Evolutionary conservation across 2,797 vertebrate genomes (phyloP), one percentile per base, ranked within the genome.

Genomic region (Oreortyx pictus): DNA sequence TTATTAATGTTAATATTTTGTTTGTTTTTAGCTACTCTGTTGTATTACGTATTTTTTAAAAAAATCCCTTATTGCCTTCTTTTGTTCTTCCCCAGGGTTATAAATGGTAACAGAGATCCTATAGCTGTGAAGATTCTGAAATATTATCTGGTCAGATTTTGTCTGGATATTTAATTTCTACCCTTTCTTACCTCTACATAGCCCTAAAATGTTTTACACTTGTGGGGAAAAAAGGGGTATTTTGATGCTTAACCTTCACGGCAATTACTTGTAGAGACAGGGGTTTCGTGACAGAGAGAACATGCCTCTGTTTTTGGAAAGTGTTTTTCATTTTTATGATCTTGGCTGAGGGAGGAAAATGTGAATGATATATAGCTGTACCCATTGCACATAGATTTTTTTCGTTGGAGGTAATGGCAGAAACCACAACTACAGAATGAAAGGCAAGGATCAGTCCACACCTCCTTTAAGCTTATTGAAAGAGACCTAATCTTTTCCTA

Each of bases 341-440:
- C 50, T 83, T 93, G 62, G 50, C 39, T 18, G 1, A 54, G 82
- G 71, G 91, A 77, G 46, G 50, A 70, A 90, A 91, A 72, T 35
- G 22, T 61, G 35, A 70, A 64, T 82, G 39, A 79, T 59, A 74
- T 31, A 33, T 64, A 22, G 77, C 52, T 49, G 33, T 50, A 76
- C 27, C 22, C 6, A 0, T 35, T 78, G 41, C 41, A 52, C 16
- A 12, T 6, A 14, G 18, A 1, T 0, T 24, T 43, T 72, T 54
- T 54, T 82, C 54, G 67, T 35, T 78, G 92, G 84, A 79, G 27
- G 19, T 80, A 91, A 78, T 20, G n/a, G 60, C 35, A 90, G 83
- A 91, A 94, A 92, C 41, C 39, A 64, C 52, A 80, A 23, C 27
- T 62, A 73, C 20, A 68, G 46, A n/a, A 65, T 12, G 71, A 37